Evolutionary conservation across 2,113 vertebrate genomes (phyloP).

Genomic region (Albula goreensis): DNA sequence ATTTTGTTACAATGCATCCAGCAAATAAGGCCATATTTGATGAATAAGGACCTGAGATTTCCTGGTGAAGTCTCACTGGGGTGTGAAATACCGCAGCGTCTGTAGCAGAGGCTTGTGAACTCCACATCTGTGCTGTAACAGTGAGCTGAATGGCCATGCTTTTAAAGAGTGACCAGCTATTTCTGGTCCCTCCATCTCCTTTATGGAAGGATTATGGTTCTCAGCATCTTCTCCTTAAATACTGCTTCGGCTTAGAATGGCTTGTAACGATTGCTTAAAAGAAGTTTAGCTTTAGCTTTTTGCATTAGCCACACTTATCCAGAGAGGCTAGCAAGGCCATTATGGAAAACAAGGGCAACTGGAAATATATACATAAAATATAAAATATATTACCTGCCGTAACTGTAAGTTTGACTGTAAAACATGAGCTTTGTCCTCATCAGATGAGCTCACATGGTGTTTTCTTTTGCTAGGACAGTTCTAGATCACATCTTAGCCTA

Average conservation of each 20-base stretch:
- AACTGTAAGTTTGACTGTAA: background rate
- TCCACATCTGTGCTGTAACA: background rate
- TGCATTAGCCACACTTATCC: background rate
- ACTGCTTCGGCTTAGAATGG: no score
- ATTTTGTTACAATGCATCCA: background rate
- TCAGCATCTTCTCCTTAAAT: no score
- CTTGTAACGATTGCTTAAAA: no score
- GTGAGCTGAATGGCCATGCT: background rate
- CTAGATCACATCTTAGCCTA: background rate
- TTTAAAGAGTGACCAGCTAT: background rate
- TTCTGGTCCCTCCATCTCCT: background rate
- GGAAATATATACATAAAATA: background rate
- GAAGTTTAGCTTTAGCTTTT: background rate
- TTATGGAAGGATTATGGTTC: no score
- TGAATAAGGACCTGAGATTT: background rate
- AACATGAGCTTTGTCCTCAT: background rate
- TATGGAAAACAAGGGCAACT: background rate
- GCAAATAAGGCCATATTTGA: slow-evolving; percentile 40
- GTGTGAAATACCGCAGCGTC: slow-evolving; percentile 2
- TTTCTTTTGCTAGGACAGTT: background rate
- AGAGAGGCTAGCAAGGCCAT: background rate
- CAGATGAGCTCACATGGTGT: background rate
- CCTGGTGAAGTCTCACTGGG: background rate
- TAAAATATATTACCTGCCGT: background rate
- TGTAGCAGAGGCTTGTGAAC: background rate